Conservation (phyloP, 53 echinoderm and acorn worm genomes). For the Hippasteria phrygiana region DNA sequence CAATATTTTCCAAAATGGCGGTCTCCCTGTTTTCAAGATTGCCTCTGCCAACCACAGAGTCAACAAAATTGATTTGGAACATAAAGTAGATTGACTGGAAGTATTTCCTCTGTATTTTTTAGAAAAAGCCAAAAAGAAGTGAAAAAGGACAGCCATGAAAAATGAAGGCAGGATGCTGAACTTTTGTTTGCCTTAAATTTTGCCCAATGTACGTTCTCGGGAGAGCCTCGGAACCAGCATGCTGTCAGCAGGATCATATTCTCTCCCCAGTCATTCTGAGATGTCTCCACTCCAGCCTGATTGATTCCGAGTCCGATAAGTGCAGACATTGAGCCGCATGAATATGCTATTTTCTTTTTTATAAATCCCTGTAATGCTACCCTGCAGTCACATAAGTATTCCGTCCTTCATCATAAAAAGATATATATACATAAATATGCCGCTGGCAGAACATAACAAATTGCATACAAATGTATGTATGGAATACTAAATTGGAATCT, state of each 20-base stretch:
- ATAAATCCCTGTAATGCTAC: not conserved
- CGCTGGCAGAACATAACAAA: not conserved
- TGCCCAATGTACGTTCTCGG: not conserved
- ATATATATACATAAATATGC: too few species aligned
- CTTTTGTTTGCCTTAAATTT: too few species aligned
- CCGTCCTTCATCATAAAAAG: not conserved
- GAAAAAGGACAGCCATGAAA: too few species aligned
- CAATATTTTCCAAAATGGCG: too few species aligned
- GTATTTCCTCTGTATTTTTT: too few species aligned
- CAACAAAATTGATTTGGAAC: too few species aligned
- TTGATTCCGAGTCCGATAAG: not conserved
- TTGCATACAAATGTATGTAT: not conserved
- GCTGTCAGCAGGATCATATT: not conserved
- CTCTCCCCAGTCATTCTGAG: not conserved
- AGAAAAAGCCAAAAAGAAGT: too few species aligned
- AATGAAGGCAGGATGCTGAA: too few species aligned
- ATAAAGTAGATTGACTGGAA: too few species aligned
- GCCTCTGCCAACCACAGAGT: too few species aligned
- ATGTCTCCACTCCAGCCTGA: not conserved
- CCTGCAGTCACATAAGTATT: not conserved
- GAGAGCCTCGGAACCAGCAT: not conserved
- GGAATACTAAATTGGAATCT: too few species aligned
- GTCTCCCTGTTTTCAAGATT: too few species aligned
- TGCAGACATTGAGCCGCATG: not conserved
- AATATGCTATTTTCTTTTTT: not conserved